Conservation (phyloP, 2,888 invertebrate genomes). For the Chymomyza caudatula region DNA sequence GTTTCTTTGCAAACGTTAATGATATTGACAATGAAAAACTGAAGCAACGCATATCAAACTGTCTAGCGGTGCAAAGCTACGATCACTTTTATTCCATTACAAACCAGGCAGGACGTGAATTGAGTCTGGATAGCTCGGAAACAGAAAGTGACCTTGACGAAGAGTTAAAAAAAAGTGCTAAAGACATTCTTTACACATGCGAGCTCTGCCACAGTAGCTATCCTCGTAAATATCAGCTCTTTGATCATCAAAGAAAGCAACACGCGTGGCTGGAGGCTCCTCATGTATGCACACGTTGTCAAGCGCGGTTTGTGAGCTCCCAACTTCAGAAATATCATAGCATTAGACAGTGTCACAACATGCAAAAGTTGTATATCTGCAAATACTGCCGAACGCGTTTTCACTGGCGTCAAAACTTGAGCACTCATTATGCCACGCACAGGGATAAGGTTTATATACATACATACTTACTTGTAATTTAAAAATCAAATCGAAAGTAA, state of each 20-base stretch:
- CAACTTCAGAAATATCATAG: conserved; percentile 79
- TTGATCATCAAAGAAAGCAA: conserved; percentile 36
- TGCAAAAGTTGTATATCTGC: conserved; percentile 42
- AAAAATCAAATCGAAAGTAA: conserved; percentile 1
- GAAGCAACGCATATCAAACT: neutral
- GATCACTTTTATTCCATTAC: conserved; percentile 65
- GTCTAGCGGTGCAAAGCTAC: neutral
- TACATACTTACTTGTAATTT: neutral
- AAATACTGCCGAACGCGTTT: conserved; percentile 45
- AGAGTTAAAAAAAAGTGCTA: neutral
- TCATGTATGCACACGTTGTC: conserved; percentile 79
- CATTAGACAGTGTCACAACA: conserved; percentile 70
- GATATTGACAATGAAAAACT: neutral
- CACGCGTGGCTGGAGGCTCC: conserved; percentile 77
- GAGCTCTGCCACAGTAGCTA: conserved; percentile 39
- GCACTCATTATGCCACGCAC: conserved; percentile 30
- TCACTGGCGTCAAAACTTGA: conserved; percentile 50
- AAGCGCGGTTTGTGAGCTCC: conserved; percentile 78
- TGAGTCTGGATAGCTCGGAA: conserved; percentile 54
- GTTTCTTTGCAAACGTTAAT: conserved; percentile 14
- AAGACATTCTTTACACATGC: conserved; percentile 19
- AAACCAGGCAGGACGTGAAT: conserved; percentile 66
- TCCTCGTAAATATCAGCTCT: conserved; percentile 46
- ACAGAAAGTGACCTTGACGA: conserved; percentile 16
- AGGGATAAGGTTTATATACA: neutral